These are phyloP conservation scores for Lagopus muta DNA, from an alignment of 2,113 vertebrate species.

Conservation along the genomic window DNA sequence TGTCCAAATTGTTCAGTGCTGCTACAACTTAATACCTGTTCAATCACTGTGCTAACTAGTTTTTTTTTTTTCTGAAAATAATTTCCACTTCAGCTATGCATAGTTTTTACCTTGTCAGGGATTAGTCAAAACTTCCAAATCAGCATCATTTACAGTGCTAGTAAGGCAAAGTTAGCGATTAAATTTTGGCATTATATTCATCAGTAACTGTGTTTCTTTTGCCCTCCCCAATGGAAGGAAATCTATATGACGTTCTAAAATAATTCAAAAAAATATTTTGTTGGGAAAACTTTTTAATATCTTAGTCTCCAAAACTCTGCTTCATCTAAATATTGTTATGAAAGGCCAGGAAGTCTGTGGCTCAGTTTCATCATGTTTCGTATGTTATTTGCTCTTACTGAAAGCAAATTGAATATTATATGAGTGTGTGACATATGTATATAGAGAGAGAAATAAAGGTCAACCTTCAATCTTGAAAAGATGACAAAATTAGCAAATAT, in stretches of 20 bases:
- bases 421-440: background rate
- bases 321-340: background rate
- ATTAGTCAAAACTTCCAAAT: background rate
- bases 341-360: background rate
- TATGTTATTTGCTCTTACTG: background rate
- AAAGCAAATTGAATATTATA: background rate
- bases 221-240: background rate
- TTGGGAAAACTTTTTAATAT: background rate
- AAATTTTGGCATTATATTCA: background rate
- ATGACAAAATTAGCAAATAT: constrained; percentile 34
- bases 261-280: background rate
- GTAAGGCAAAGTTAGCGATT: background rate
- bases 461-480: constrained; percentile 27
- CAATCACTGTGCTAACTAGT: background rate
- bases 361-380: background rate
- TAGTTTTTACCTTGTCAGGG: background rate
- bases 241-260: background rate
- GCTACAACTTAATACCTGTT: background rate
- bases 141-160: background rate
- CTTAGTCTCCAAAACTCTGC: background rate
- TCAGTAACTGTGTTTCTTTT: background rate
- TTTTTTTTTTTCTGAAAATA: background rate
- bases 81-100: background rate
- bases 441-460: background rate
- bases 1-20: background rate